Conservation (phyloP, 2,888 invertebrate genomes). For the Clivina fossor region DNA sequence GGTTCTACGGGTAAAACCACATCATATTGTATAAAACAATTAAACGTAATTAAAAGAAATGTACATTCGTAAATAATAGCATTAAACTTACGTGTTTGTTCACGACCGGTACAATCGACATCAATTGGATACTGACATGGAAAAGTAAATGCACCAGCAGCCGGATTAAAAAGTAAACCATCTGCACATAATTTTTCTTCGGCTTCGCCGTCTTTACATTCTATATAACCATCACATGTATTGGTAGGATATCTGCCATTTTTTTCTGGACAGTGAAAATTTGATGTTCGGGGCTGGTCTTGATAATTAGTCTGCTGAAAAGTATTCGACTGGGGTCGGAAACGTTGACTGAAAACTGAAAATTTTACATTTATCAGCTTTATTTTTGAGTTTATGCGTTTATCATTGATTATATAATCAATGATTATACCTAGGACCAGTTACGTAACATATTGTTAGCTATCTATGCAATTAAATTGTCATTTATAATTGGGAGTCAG, state of each 20-base stretch:
- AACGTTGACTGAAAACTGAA: constrained; percentile 38
- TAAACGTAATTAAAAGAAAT: neutral
- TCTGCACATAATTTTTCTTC: constrained; percentile 80
- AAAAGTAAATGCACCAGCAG: constrained; percentile 65
- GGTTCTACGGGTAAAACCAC: constrained; percentile 58
- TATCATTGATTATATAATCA: too few species aligned
- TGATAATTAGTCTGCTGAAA: constrained; percentile 44
- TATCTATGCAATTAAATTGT: too few species aligned
- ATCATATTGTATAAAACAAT: neutral
- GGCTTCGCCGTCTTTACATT: constrained; percentile 68
- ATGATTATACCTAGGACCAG: too few species aligned
- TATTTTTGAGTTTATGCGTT: too few species aligned
- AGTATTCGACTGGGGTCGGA: constrained; percentile 40
- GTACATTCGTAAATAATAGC: neutral
- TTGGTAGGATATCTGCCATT: constrained; percentile 69
- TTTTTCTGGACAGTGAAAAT: constrained; percentile 61
- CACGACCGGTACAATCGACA: constrained; percentile 72
- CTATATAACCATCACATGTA: constrained; percentile 69
- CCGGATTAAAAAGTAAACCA: constrained; percentile 76
- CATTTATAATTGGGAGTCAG: too few species aligned
- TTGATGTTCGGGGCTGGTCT: constrained; percentile 15
- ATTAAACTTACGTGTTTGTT: constrained; percentile 65
- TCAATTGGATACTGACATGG: constrained; percentile 86
- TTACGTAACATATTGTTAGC: too few species aligned
- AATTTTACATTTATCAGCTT: neutral